Base-by-base conservation (phyloP, 2,888 invertebrate species). In the Napeogenes sylphis region DNA sequence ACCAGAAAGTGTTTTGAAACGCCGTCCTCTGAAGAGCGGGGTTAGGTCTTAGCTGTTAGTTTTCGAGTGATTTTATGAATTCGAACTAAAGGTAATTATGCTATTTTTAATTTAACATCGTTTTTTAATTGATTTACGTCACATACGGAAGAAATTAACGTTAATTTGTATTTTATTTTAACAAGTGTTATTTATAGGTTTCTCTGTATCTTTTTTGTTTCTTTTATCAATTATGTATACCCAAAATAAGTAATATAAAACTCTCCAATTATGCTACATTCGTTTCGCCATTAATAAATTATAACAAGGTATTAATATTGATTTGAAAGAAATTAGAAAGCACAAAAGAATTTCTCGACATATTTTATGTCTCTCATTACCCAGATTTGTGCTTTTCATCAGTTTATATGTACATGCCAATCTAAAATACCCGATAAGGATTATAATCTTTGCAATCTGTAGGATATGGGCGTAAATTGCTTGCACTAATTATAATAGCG, bases 1-100 rank as follows among this genome's bases (percentile, higher is more conserved):
- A 67, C 68, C 68, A 66, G 68, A 61, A 73, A 73, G 73, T 72
- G 72, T 74, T 77, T 77, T 78, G 77, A 75, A 76, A 78, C 71
- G 66, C 69, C 68, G 68, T 70, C 68, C 66, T 64, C 58, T 65
- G 64, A 65, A 70, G 69, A 62, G 69, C 64, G 59, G 62, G 58
- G 59, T 64, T 61, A 64, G 65, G 65, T 55, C 65, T 64, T 67
- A 58, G 54, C 59, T 59, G 54, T 64, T 64, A 61, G 55, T 56
- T 54, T 45, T n/a, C 30, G 13, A 55, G 45, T 45, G 55, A 56
- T 42, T 56, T 56, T 42, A 42, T 56, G 42, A 56, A 21, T 14
- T 42, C 6, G 8, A 51, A 51, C 51, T 30, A 21, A 51, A 51
- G 51, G 51, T 12, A 51, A 51, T 51, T 51, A 51, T 51, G 6